These are phyloP conservation scores for Montipora efflorescens DNA, from an alignment of 64 coral and sea anemone species.

Conservation along the genomic window DNA sequence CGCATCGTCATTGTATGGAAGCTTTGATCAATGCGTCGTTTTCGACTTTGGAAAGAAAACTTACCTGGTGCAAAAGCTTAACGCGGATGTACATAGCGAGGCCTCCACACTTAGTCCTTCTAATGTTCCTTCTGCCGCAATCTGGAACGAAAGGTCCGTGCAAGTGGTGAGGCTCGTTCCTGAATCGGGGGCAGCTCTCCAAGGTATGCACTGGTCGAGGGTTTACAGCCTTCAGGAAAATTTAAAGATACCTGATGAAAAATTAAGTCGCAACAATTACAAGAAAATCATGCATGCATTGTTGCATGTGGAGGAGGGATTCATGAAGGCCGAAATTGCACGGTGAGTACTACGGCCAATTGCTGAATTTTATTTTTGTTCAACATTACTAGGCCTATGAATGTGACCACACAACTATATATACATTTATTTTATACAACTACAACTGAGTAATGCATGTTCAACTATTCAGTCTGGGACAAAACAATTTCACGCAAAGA, in stretches of 20 bases:
- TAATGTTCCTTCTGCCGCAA: neutral
- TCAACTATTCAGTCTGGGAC: too few species aligned
- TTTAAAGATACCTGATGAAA: neutral
- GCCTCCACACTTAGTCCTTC: neutral
- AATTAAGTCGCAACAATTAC: slow-evolving; percentile 51
- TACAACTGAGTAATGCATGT: too few species aligned
- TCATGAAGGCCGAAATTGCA: slow-evolving; percentile 73
- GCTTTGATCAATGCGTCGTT: slow-evolving; percentile 78
- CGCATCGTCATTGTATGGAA: slow-evolving; percentile 39
- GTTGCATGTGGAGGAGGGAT: slow-evolving; percentile 79
- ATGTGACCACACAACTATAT: too few species aligned
- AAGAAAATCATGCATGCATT: slow-evolving; percentile 73
- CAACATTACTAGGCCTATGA: too few species aligned
- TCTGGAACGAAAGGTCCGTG: slow-evolving; percentile 20
- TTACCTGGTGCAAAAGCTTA: slow-evolving; percentile 67
- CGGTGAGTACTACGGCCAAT: slow-evolving; percentile 25
- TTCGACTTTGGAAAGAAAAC: slow-evolving; percentile 77
- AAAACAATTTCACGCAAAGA: too few species aligned
- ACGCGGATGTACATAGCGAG: slow-evolving; percentile 49
- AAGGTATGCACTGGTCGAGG: slow-evolving; percentile 8
- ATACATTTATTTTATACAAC: too few species aligned
- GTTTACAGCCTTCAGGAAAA: neutral
- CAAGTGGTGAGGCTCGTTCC: slow-evolving; percentile 21
- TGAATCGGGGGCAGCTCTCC: neutral
- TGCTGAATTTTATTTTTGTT: too few species aligned